Base-by-base conservation (phyloP, 2,888 invertebrate genomes). In the Phortica magna region DNA sequence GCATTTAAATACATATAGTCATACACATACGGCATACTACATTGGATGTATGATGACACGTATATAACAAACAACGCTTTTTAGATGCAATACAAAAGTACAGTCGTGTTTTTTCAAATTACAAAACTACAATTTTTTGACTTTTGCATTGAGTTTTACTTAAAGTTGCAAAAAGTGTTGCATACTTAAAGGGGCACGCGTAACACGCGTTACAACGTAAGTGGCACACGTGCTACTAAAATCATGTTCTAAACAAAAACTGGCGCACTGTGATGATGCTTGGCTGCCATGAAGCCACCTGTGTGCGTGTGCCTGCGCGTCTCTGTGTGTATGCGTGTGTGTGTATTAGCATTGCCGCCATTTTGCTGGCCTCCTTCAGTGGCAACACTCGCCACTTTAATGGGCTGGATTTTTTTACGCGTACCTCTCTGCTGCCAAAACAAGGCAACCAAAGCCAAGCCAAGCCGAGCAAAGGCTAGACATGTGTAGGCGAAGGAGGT, bases 51-150 rank as follows among this genome's bases (percentile, higher is more conserved):
- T n/a, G n/a, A n/a, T n/a, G n/a, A n/a, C n/a, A 19, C 1, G 59
- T 19, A 59, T 59, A 59, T 59, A 55, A 67, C 67, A 42, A 39
- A 41, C 41, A 61, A 19, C 41, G 73, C 41, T 43, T 61, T 67
- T 67, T 39, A 67, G 41, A n/a, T 9, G n/a, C 17, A 41, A n/a
- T n/a, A n/a, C 12, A 53, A 57, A 72, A 72, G 76, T 76, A 76
- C 73, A 73, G 76, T 76, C 43, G 43, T 59, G 73, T 31, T 48
- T 31, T n/a, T 17, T n/a, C 0, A 22, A 19, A n/a, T 17, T 19
- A 17, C 9, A 19, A 61, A 17, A 61, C 4, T 19, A 61, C 5
- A 61, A 12, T 12, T 22, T 19, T 61, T 9, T 19, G 19, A 12
- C 14, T 64, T 31, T 14, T 12, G 14, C 1, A 48, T 48, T 14